phyloP scores from a whole-genome alignment of 2,113 vertebrate species.

The Elachura formosa region DNA sequence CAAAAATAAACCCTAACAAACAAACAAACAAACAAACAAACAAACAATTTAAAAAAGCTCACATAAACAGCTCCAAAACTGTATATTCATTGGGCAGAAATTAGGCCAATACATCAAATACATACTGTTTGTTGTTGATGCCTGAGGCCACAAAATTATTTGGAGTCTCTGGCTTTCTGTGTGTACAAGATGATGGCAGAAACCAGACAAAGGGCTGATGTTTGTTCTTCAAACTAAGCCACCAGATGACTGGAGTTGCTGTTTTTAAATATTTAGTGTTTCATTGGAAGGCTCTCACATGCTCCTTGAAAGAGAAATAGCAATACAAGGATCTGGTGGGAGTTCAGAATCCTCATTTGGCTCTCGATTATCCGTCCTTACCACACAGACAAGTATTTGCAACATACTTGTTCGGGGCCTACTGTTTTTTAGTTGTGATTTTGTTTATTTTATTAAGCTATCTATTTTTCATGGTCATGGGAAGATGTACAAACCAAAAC shows the following conservation, averaged over 20 bases:
- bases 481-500: neutral
- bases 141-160: constrained; percentile 31
- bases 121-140: constrained; percentile 23
- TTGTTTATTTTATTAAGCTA: neutral
- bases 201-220: constrained; percentile 24
- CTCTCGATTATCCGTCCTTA: neutral
- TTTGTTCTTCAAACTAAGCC: constrained; percentile 9
- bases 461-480: neutral
- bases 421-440: neutral
- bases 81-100: neutral
- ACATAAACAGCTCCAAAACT: neutral
- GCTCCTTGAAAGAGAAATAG: neutral
- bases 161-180: constrained; percentile 42
- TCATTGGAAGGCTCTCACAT: neutral
- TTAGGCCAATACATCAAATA: constrained; percentile 30
- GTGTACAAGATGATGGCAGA: neutral
- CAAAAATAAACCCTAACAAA: neutral
- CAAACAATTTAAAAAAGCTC: no score
- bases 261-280: constrained; percentile 22
- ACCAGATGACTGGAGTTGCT: neutral
- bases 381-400: neutral
- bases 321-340: neutral
- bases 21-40: no score
- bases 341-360: neutral
- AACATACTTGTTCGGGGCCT: neutral